Base-by-base conservation (phyloP, 1,140 invertebrate genomes). In the Neomicropteryx cornuta region DNA sequence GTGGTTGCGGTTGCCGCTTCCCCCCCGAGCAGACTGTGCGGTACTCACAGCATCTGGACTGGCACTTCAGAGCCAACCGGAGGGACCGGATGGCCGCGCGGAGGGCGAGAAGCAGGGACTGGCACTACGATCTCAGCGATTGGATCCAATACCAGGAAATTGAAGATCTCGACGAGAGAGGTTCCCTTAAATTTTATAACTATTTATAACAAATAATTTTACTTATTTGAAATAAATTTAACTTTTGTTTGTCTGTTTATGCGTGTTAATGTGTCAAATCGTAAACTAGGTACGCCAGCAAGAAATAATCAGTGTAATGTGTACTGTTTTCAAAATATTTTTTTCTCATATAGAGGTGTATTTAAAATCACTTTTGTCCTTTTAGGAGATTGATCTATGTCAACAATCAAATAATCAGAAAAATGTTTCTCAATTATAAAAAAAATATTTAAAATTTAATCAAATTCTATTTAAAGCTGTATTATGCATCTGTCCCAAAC, bases 121-220 rank as follows among this genome's bases (percentile, higher is more conserved):
- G 89, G 86, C 93, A 87, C 59, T 95, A 93, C 53, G 80, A 87
- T 49, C 70, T 89, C 24, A 75, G 79, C 41, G 91, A 95, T 59
- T 97, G 94, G 94, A 77, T 89, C 49, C 81, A 90, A 50, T 97
- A 88, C 57, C 88, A 94, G 62, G 92, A 96, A 66, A 78, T 95
- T 28, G 88, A 93, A 66, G 90, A 95, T 61, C 56, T 87, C 3
- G 90, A 94, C 50, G 90, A 95, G 52, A 77, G 87, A 69, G 83
- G 86, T 87, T 55, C 52, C 52, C 39, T 18, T 22, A 33, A 17
- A 24, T 18, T 38, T 1, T 11, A 33, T 16, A n/a, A n/a, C n/a
- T n/a, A n/a, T 22, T 30, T 16, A 44, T 36, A 22, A 24, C 36
- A 19, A 22, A 17, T 18, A 34, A 29, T 22, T 16, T 23, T 37